phyloP scores from a whole-genome alignment of 2,113 vertebrate species.

The Hippocampus guttulatus region DNA sequence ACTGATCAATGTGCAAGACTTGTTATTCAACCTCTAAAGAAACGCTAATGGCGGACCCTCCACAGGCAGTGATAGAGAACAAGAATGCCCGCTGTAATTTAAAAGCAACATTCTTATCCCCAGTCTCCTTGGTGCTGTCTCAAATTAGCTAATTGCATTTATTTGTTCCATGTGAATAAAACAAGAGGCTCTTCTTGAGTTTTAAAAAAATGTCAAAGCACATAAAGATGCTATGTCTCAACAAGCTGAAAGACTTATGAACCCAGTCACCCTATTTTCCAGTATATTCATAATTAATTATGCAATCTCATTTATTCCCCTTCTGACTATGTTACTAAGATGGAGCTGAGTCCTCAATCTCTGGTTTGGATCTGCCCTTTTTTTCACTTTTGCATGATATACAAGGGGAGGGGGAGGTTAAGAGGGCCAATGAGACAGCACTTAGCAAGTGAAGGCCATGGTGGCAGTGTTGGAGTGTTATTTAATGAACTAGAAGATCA shows the following conservation, averaged over 20 bases:
- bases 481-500: slow-evolving; percentile 65
- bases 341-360: slow-evolving; percentile 38
- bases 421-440: slow-evolving; percentile 55
- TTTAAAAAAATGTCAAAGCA: slow-evolving; percentile 19
- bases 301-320: background rate
- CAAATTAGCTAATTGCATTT: slow-evolving; percentile 11
- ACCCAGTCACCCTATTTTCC: slow-evolving; percentile 1
- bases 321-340: slow-evolving; percentile 17
- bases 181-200: slow-evolving; percentile 40
- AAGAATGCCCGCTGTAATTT: slow-evolving; percentile 29
- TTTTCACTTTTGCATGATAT: slow-evolving; percentile 29
- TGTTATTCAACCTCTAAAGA: slow-evolving; percentile 19
- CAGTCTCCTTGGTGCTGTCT: slow-evolving; percentile 32
- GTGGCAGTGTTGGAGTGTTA: slow-evolving; percentile 59
- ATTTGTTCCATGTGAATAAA: slow-evolving; percentile 37
- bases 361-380: slow-evolving; percentile 29
- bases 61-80: slow-evolving; percentile 5
- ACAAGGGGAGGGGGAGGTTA: slow-evolving; percentile 47
- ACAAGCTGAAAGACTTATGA: slow-evolving; percentile 18
- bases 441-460: slow-evolving; percentile 56
- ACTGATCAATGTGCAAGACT: slow-evolving; percentile 14
- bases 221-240: slow-evolving; percentile 31
- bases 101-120: slow-evolving; percentile 28
- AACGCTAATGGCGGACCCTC: slow-evolving; percentile 10
- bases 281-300: slow-evolving; percentile 6